Conservation (phyloP, 2,113 vertebrate species). For the Protobothrops mucrosquamatus region DNA sequence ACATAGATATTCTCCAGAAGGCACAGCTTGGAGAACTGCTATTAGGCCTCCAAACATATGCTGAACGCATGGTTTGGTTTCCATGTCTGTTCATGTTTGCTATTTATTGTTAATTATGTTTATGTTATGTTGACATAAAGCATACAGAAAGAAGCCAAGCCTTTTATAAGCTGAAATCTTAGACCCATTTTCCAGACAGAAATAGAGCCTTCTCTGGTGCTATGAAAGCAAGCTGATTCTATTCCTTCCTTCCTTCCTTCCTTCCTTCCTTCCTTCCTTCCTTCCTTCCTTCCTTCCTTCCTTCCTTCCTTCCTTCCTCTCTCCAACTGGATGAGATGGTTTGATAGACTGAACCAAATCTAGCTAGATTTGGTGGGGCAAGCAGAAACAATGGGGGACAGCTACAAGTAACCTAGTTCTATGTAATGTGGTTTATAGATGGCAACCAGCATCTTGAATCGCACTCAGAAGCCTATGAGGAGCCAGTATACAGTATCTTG, state of each 20-base stretch:
- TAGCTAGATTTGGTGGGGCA: too few relatives aligned
- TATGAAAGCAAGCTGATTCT: background rate
- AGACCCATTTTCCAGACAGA: background rate
- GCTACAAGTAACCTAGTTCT: background rate
- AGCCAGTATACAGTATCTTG: background rate
- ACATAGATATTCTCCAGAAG: background rate
- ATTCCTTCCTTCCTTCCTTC: background rate
- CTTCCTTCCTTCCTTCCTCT: too few relatives aligned
- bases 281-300: too few relatives aligned
- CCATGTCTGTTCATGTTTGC: background rate
- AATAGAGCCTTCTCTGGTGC: background rate
- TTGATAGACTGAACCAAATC: too few relatives aligned
- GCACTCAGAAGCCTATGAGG: background rate
- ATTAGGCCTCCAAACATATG: conserved; percentile 9
- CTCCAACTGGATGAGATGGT: too few relatives aligned
- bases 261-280: background rate
- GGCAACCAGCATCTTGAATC: background rate
- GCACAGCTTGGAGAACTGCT: background rate
- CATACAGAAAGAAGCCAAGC: background rate
- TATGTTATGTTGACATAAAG: background rate
- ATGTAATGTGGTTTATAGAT: background rate
- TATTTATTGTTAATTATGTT: background rate
- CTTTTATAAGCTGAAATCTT: background rate
- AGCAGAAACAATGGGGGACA: too few relatives aligned
- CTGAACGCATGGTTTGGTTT: background rate